Evolutionary conservation across 2,113 vertebrate species (phyloP), one percentile per base, ranked within the genome.

Genomic region (Strigops habroptila): DNA sequence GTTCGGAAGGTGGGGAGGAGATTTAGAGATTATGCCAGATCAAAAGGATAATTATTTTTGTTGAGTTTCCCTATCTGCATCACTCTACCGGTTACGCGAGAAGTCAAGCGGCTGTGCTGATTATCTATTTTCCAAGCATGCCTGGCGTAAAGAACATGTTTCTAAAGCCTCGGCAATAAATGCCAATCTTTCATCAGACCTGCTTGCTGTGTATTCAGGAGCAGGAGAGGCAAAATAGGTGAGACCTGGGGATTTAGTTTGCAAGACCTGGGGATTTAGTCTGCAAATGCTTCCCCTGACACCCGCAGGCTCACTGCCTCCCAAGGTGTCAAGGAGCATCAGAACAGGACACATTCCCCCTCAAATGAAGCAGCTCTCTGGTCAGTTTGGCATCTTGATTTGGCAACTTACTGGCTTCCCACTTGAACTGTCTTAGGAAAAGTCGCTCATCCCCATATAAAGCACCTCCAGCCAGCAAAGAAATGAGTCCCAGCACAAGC

Each of bases 21-120:
- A 96, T 95, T 46, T 60, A 82, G 89, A 93, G 95, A 95, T 96
- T 92, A 95, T 2, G 0, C 35, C 65, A 89, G 93, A 96, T 96
- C 95, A 96, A 95, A 96, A 91, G 93, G 69, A 64, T 91, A 84
- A 95, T 96, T 95, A 90, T 91, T 93, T 96, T 82, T 75, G 83
- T 75, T 95, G 10, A 82, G 41, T 86, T 84, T 95, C 77, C 86
- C 89, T 93, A 91, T 91, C 93, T 91, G 89, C 77, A 71, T 65
- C 81, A 18, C 95, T 62, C 52, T 39, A 92, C 96, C 37, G 35
- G 95, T 95, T 97, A 35, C 12, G 81, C 4, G 0, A 95, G 96
- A 51, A 75, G 33, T 30, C 0, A 1, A 73, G 75, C 1, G 6
- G 37, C 77, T 6, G 0, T 8, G 60, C 85, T 46, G 82, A 71